Evolutionary conservation across 2,113 vertebrate species (phyloP).

Genomic region (Sphyrna mokarran): DNA sequence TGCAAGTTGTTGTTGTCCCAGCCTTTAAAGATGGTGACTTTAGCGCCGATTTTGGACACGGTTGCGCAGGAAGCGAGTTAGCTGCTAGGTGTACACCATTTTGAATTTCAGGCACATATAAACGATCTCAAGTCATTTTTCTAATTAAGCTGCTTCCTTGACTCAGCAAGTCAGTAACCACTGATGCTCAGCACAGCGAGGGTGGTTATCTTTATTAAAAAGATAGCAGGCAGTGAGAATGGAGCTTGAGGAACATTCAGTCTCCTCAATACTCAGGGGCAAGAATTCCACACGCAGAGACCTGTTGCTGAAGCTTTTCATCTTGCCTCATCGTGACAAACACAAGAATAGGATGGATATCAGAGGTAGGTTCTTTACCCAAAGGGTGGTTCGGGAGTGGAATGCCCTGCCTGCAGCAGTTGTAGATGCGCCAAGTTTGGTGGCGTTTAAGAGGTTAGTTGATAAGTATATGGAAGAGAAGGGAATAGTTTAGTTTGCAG

Average conservation of each 20-base stretch:
- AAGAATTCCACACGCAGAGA: background rate
- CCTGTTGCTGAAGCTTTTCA: too few species aligned
- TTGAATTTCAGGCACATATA: background rate
- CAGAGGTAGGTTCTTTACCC: too few species aligned
- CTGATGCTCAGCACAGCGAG: background rate
- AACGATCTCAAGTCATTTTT: background rate
- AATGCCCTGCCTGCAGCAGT: too few species aligned
- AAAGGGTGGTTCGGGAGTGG: too few species aligned
- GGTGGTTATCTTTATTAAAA: background rate
- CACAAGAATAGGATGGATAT: too few species aligned
- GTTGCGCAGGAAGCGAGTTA: background rate
- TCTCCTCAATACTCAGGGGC: background rate
- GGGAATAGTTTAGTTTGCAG: too few species aligned
- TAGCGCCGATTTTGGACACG: background rate
- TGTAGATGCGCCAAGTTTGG: too few species aligned
- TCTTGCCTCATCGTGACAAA: too few species aligned
- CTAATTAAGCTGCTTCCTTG: background rate
- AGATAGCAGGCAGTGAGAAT: background rate
- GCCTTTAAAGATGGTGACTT: background rate
- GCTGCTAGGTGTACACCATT: background rate
- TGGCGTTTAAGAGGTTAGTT: too few species aligned
- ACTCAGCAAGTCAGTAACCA: background rate
- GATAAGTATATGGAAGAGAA: too few species aligned
- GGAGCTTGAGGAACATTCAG: too few species aligned
- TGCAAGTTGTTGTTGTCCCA: background rate